Conservation (phyloP, 2,888 invertebrate species). For the Zygaena filipendulae region DNA sequence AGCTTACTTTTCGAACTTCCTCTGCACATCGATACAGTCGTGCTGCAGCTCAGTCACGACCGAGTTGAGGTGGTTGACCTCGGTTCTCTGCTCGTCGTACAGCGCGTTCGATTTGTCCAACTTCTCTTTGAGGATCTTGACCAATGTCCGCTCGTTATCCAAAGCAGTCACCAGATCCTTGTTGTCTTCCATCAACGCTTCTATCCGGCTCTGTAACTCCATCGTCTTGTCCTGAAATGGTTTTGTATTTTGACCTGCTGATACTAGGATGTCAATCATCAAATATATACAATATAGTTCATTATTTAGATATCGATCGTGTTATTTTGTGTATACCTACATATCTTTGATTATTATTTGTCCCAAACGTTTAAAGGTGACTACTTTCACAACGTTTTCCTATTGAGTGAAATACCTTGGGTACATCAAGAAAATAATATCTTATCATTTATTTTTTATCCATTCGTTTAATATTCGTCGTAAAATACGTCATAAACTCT, state of each 20-base stretch:
- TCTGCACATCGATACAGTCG: slow-evolving; percentile 46
- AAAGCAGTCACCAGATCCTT: slow-evolving; percentile 53
- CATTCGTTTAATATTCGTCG: no score
- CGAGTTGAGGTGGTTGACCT: slow-evolving; percentile 48
- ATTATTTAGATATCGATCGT: no score
- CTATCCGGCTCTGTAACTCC: slow-evolving; percentile 51
- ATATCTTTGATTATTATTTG: no score
- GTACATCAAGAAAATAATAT: slow-evolving; percentile 14
- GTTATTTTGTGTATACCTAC: no score
- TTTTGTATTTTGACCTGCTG: slow-evolving; percentile 3
- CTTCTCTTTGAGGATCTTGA: slow-evolving; percentile 54
- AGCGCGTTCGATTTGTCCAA: slow-evolving; percentile 57
- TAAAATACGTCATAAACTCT: no score
- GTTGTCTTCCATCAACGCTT: slow-evolving; percentile 57
- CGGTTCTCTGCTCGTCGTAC: slow-evolving; percentile 61
- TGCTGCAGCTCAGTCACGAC: slow-evolving; percentile 53
- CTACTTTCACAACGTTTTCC: no score
- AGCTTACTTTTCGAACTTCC: slow-evolving; percentile 55
- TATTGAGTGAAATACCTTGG: no score
- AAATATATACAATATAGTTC: slow-evolving; percentile 5
- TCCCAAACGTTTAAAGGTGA: no score
- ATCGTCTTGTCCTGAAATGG: slow-evolving; percentile 44
- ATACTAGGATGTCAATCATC: slow-evolving; percentile 5
- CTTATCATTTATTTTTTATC: slow-evolving; percentile 4
- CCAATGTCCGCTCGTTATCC: slow-evolving; percentile 65